Evolutionary conservation across 2,888 invertebrate genomes (phyloP), one percentile per base, ranked within the genome.

Genomic region (Scrobipalpa atriplicella): DNA sequence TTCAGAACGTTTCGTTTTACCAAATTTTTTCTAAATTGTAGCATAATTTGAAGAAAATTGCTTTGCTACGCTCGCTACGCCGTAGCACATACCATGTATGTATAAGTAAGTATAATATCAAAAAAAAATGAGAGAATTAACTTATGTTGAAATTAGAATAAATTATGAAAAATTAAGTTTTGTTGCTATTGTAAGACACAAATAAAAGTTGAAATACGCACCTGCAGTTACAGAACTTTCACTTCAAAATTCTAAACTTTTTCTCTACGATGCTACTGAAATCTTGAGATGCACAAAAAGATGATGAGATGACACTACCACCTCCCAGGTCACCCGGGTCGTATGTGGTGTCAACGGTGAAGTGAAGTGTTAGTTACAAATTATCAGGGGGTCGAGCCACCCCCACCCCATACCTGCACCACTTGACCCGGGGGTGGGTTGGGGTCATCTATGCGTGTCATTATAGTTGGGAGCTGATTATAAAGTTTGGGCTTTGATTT

Each of bases 301-400:
- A 84, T 83, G 85, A 81, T 79, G 71, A 73, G 75, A 73, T 68
- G 70, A 47, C 67, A 63, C 56, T 13, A 81, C 74, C 74, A 80
- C 78, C 75, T 80, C 83, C 81, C 78, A 89, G 89, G 89, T 90
- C 86, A 89, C 85, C 85, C 79, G 79, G 72, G 82, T 82, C 80
- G 81, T 85, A 78, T 84, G 77, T 85, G 85, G 82, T 86, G 86
- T 83, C 83, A 83, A 82, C 81, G 81, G 77, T 75, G 77, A 70
- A 88, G 84, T 87, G 85, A 84, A 85, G 87, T 86, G 87, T 83
- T 85, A 79, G 87, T 84, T 84, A 85, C 85, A 85, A 85, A 87
- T 87, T 83, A 88, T 87, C 85, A 83, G 79, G 80, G 83, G 76
- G 73, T 47, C 19, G 36, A 66, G 72, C 72, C 75, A 76, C 82